Base-by-base conservation (phyloP, 37 sponge, comb jelly and placozoan species). In the Halichondria panicea region DNA sequence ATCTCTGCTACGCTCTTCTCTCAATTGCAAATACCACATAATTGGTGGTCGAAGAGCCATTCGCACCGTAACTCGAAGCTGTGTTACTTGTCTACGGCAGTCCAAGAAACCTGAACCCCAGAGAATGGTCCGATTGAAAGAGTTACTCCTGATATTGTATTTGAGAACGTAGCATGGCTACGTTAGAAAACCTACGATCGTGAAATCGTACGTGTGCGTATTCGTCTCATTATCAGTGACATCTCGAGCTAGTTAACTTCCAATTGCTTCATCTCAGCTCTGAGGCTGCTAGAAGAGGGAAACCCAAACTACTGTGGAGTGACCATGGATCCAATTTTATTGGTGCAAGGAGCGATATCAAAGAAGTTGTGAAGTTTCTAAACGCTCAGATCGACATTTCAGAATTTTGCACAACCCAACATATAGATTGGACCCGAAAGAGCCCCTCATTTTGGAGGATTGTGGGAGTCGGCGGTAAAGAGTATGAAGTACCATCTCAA, bases 371-470 rank as follows among this genome's bases (percentile, higher is more conserved):
- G 52, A 11, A 48, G 15, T 48, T 48, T 48, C 52, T 48, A 48
- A 48, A 15, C 52, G 52, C 11, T 15, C 11, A 48, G 15, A 15
- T 15, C 11, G 52, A 48, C 15, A 15, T 48, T 15, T 48, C 52
- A 18, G 52, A 48, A 48, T 48, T 48, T 48, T 48, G 52, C 15
- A 48, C 52, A 15, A 48, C 15, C 15, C 52, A 48, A 48, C 52
- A 48, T 48, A 48, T 48, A 11, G 52, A 48, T 11, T 48, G 52
- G 52, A 50, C 67, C 78, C 19, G 68, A 64, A 35, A 63, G 52
- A 44, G n/a, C 67, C 18, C 66, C 78, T 44, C 78, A 66, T 55
- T 64, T 77, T 77, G 78, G 67, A 37, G 78, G 78, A 35, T 24
- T 77, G 28, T 66, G 68, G 66, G 78, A 77, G 37, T 64, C 68